Base-by-base conservation (phyloP, 2,797 vertebrate genomes). In the Mormyrops attenuatus region DNA sequence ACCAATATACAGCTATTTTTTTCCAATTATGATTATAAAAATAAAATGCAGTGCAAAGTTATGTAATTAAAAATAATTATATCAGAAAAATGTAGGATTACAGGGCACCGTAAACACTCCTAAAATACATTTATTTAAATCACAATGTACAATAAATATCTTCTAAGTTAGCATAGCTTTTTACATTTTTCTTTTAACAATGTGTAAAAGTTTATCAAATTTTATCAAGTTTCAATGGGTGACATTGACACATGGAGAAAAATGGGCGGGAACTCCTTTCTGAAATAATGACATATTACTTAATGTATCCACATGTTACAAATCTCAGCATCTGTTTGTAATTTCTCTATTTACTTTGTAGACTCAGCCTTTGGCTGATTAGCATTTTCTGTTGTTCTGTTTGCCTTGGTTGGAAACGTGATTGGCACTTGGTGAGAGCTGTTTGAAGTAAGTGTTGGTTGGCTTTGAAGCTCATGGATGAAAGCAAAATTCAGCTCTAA, bases 341-440 rank as follows among this genome's bases (percentile, higher is more conserved):
- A 92, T 96, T 93, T 92, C 91, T 94, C 94, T 94, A 93, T 95
- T 95, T 95, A 95, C 95, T 94, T 93, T 95, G 94, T 93, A 93
- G 93, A 94, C 93, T 92, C 91, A 91, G 92, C 92, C 91, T 91
- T 60, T 90, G 91, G 77, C 90, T 94, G 93, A 95, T 95, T 93
- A 94, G 93, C 94, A 94, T 95, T 95, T 95, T 95, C 92, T 93
- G 92, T 91, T 66, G 90, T 88, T 84, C 92, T 93, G 94, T 94
- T 95, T 95, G 95, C 95, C 94, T 94, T 94, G 93, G 94, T 94
- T 88, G 93, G 93, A 92, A 94, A 85, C 93, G 91, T 95, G 95
- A 95, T 93, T 96, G 95, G 93, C 95, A 94, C 90, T 94, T 91
- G 88, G 92, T 91, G 94, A 93, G 90, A 93, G 91, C 89, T 92